Base-by-base conservation (phyloP, 2,113 vertebrate genomes). In the Siphamia tubifer region DNA sequence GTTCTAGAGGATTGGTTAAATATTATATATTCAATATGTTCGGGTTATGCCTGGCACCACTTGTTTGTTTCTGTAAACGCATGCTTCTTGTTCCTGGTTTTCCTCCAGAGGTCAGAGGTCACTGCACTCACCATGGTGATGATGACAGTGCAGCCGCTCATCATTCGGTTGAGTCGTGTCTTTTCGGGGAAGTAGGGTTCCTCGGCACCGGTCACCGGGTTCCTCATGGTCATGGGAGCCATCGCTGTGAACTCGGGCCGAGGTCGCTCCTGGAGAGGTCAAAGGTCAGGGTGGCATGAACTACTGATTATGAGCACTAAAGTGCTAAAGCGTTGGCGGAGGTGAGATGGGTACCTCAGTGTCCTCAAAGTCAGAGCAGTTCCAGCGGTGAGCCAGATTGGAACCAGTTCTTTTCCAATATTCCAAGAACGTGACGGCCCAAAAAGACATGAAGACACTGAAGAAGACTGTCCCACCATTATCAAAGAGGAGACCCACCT, bases 391-490 rank as follows among this genome's bases (percentile, higher is more conserved):
- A 17, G 93, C 85, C 62, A 94, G 73, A 0, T 79, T 72, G 0
- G 87, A 89, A 4, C 91, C 92, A 0, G 78, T 94, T 39, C 87
- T 86, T 58, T 94, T 94, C 94, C 93, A 93, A 85, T 90, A 93
- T 75, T 95, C 93, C 66, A 94, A 75, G 75, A 95, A 95, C 32
- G 90, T 90, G 58, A 92, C 87, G 0, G 93, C 89, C 94, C 94
- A 92, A 55, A 95, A 89, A 25, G 94, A 92, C 92, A 93, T 92
- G 83, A 94, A 95, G 65, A 94, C 74, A 11, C 93, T 94, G 80
- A 95, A 85, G 60, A 95, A 93, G 10, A 94, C 92, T 0, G 92
- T 93, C 1, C 93, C 93, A 0, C 87, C 92, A 6, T 94, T 93
- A 36, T 94, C 94, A 67, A 93, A 94, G 38, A 95, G 89, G 32